phyloP scores from a whole-genome alignment of 1,140 invertebrate genomes.

The Apis florea region DNA sequence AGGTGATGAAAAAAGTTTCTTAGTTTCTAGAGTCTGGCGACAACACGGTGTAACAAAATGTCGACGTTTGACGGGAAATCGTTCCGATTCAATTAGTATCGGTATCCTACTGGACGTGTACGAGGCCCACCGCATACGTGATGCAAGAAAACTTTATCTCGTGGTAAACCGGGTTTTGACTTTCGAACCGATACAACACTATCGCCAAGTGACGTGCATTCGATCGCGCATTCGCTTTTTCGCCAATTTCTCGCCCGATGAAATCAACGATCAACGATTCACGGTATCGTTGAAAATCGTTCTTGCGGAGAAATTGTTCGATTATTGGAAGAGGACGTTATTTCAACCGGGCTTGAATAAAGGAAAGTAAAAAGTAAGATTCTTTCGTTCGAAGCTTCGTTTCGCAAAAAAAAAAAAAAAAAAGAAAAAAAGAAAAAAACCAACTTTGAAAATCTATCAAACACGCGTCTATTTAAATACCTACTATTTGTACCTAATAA shows the following conservation, averaged over 20 bases:
- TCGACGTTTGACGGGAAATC: neutral
- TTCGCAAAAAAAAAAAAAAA: too few species aligned
- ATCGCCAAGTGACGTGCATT: slow-evolving; percentile 28
- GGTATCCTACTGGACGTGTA: slow-evolving; percentile 26
- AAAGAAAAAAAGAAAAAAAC: too few species aligned
- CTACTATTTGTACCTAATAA: too few species aligned
- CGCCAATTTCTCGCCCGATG: neutral
- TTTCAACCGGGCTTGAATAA: too few species aligned
- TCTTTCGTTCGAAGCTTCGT: too few species aligned
- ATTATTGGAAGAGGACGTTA: too few species aligned
- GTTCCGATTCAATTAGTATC: slow-evolving; percentile 28
- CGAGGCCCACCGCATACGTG: slow-evolving; percentile 8
- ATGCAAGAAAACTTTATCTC: slow-evolving; percentile 52
- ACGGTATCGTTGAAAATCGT: neutral
- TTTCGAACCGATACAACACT: slow-evolving; percentile 45
- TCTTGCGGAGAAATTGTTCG: too few species aligned
- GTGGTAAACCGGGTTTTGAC: slow-evolving; percentile 52
- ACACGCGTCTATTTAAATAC: too few species aligned
- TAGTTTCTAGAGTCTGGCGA: neutral
- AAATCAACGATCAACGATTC: neutral
- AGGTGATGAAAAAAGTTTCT: neutral
- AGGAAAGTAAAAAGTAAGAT: too few species aligned
- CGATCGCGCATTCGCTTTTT: slow-evolving; percentile 13
- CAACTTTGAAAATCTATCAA: too few species aligned
- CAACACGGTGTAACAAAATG: neutral